These are phyloP conservation scores for Nysson spinosus DNA, from an alignment of 2,888 invertebrate genomes.

Conservation along the genomic window DNA sequence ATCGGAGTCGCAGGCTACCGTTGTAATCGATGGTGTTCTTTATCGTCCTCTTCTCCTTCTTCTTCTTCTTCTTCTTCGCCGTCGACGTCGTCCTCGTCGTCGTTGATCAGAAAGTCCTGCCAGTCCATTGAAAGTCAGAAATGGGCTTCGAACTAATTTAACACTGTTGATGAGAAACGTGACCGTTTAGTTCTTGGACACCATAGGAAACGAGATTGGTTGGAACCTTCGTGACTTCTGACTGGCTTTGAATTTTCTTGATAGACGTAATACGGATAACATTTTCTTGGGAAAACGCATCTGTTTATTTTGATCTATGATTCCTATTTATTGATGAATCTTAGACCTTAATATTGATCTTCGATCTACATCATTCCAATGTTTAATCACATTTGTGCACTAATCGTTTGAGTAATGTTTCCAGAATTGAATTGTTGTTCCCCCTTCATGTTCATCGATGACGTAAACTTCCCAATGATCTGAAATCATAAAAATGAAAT, in stretches of 20 bases:
- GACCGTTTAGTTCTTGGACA: neutral
- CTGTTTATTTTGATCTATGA: neutral
- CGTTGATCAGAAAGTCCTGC: neutral
- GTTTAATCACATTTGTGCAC: too few species aligned
- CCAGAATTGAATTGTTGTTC: too few species aligned
- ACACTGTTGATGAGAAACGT: neutral
- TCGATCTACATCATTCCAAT: neutral
- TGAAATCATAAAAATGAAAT: too few species aligned
- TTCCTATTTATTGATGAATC: neutral
- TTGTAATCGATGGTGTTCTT: neutral
- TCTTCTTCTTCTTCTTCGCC: constrained; percentile 9
- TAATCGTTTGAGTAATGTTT: too few species aligned
- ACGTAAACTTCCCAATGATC: too few species aligned
- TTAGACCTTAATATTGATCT: neutral
- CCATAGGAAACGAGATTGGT: neutral
- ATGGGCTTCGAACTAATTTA: neutral
- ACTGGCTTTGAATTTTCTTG: neutral
- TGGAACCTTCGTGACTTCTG: neutral
- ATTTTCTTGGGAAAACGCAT: neutral
- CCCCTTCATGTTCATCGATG: too few species aligned
- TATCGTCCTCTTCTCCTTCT: neutral
- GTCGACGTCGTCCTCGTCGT: neutral
- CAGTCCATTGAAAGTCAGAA: constrained; percentile 25
- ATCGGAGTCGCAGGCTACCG: constrained; percentile 17
- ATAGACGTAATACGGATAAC: neutral